Evolutionary conservation across 2,113 vertebrate genomes (phyloP).

Genomic region (Chloropsis hardwickii): DNA sequence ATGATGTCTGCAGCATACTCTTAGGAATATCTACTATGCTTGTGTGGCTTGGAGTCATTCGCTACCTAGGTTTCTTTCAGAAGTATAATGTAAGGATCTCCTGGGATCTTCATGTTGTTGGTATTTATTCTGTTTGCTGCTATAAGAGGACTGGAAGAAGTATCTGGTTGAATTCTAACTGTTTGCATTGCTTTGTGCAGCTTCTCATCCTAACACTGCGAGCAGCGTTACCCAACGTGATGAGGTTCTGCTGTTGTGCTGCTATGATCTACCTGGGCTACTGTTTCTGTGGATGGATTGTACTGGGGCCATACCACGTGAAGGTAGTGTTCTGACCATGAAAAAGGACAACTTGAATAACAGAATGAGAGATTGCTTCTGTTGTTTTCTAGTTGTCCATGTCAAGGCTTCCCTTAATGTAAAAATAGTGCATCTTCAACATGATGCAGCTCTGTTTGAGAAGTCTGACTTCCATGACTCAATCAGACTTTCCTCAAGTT

Average conservation of each 20-base stretch:
- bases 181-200: conserved; percentile 69
- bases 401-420: background rate
- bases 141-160: background rate
- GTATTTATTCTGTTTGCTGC: conserved; percentile 43
- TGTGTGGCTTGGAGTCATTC: conserved; percentile 91
- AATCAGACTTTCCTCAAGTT: background rate
- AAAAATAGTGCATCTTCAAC: conserved; percentile 5
- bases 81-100: conserved; percentile 90
- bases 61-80: conserved; percentile 92
- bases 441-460: background rate
- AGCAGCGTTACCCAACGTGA: conserved; percentile 86
- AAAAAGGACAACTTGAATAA: background rate
- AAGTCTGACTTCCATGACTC: conserved; percentile 3
- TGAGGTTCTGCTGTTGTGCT: conserved; percentile 91
- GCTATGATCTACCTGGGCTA: conserved; percentile 96
- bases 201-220: conserved; percentile 84
- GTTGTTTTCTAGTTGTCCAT: background rate
- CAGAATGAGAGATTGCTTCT: background rate
- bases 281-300: conserved; percentile 97
- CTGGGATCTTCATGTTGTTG: conserved; percentile 14
- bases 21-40: conserved; percentile 91
- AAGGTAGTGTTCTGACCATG: conserved; percentile 75
- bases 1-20: conserved; percentile 90
- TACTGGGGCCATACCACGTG: conserved; percentile 90
- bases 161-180: background rate